A percentile compares a stretch with the other conserved stretches of the same genome.
Evolutionary conservation across 2,797 vertebrate species (phyloP).

Genomic region (Propithecus perrieri): DNA sequence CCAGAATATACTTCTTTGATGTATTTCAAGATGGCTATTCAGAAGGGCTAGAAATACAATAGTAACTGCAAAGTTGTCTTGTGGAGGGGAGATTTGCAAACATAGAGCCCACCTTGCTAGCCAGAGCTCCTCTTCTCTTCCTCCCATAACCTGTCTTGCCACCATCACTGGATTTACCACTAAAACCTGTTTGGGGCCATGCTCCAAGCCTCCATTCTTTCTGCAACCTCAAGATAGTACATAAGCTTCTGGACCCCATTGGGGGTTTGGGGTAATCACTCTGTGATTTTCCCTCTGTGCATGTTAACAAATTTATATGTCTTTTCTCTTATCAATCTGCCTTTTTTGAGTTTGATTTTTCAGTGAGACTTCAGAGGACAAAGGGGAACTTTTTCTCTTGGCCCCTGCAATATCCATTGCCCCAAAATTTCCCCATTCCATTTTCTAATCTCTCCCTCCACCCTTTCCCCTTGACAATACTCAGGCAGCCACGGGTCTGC

Average conservation of each 20-base stretch:
- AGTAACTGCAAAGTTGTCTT: neutral
- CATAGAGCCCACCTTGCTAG: neutral
- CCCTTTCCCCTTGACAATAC: neutral
- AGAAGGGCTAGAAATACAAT: neutral
- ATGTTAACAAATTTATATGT: neutral
- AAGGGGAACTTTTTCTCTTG: neutral
- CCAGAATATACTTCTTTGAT: neutral
- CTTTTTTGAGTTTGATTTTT: neutral
- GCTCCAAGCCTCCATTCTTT: neutral
- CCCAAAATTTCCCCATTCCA: neutral
- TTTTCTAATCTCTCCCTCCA: neutral
- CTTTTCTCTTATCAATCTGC: neutral
- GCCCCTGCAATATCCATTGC: no score
- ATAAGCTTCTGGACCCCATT: neutral
- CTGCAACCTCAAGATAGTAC: neutral
- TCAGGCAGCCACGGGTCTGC: neutral
- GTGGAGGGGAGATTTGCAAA: no score
- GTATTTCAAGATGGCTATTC: neutral
- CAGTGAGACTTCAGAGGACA: neutral
- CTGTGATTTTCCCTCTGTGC: neutral
- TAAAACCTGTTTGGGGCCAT: neutral
- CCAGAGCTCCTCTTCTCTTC: neutral
- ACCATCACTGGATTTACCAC: neutral
- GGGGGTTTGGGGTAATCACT: neutral
- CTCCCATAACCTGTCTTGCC: neutral